A percentile compares a stretch with the other conserved stretches of the same genome.
Conservation (phyloP, 2,797 vertebrate species). For the Diceros bicornis region DNA sequence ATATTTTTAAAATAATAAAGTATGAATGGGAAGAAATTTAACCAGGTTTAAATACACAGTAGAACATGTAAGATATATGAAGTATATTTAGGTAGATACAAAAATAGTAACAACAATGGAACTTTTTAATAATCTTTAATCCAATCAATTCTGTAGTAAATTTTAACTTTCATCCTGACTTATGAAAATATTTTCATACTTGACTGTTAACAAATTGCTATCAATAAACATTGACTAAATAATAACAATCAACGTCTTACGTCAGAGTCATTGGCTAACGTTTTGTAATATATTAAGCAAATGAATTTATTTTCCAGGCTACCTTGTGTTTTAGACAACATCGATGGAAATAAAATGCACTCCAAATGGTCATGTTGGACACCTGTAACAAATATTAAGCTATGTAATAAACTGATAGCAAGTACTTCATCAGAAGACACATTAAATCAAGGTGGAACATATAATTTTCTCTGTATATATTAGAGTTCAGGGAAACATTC, state of each 20-base stretch:
- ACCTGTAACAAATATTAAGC: conserved; percentile 81
- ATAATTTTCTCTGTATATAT: not conserved
- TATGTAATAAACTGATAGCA: conserved; percentile 75
- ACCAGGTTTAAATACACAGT: conserved; percentile 47
- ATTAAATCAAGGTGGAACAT: conserved; percentile 84
- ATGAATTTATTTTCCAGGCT: conserved; percentile 84
- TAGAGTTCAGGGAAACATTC: not conserved
- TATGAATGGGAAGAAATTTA: conserved; percentile 31
- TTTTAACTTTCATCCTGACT: conserved; percentile 46
- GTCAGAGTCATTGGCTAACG: not conserved
- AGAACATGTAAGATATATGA: not conserved
- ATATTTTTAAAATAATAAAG: conserved; percentile 27
- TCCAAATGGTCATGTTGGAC: conserved; percentile 85
- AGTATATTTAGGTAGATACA: not conserved
- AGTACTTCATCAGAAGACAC: conserved; percentile 32
- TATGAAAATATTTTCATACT: conserved; percentile 33
- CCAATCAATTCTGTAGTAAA: not conserved
- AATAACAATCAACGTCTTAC: not conserved
- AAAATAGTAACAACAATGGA: not conserved
- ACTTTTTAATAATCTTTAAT: conserved; percentile 9
- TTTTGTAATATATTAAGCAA: conserved; percentile 38
- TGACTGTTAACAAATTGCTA: not conserved
- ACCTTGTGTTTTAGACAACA: conserved; percentile 78
- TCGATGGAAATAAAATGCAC: conserved; percentile 74
- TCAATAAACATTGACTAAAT: conserved; percentile 50